These are phyloP conservation scores for Sebastolobus altivelis DNA, from an alignment of 2,797 vertebrate genomes.

Conservation along the genomic window DNA sequence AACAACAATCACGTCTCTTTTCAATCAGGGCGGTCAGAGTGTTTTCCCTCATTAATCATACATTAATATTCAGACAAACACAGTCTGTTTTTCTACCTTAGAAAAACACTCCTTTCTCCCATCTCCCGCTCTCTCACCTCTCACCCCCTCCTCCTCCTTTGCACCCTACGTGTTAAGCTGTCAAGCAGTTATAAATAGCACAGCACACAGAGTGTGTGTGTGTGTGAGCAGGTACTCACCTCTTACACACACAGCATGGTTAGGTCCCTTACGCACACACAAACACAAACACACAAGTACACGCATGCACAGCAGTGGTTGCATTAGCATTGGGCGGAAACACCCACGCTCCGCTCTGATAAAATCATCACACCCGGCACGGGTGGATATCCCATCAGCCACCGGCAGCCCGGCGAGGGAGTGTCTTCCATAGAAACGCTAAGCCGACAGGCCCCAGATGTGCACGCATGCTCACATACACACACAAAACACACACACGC, in stretches of 20 bases:
- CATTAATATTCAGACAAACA: conserved; percentile 84
- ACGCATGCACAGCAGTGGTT: conserved; percentile 32
- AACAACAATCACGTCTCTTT: conserved; percentile 75
- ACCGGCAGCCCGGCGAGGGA: conserved; percentile 53
- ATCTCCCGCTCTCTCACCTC: conserved; percentile 47
- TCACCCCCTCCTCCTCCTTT: conserved; percentile 40
- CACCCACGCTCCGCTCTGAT: conserved; percentile 41
- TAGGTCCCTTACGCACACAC: conserved; percentile 33
- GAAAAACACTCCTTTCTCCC: conserved; percentile 69
- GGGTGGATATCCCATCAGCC: conserved; percentile 75
- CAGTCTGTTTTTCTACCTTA: conserved; percentile 78
- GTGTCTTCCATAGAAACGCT: conserved; percentile 63
- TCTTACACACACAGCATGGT: conserved; percentile 67
- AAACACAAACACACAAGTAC: conserved; percentile 16
- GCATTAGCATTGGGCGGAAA: conserved; percentile 56
- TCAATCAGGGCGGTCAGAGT: conserved; percentile 76
- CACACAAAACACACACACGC: conserved; percentile 27
- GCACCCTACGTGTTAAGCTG: conserved; percentile 71
- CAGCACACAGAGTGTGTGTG: conserved; percentile 48
- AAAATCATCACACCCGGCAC: conserved; percentile 59
- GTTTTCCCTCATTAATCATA: conserved; percentile 85
- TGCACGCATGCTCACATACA: conserved; percentile 58
- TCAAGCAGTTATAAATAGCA: conserved; percentile 77
- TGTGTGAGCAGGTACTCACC: conserved; percentile 78
- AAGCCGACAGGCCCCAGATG: conserved; percentile 76